Percentiles rank a stretch among this genome's conserved stretches.
Conservation (phyloP, 2,113 vertebrate genomes). For the Lichenostomus cassidix region DNA sequence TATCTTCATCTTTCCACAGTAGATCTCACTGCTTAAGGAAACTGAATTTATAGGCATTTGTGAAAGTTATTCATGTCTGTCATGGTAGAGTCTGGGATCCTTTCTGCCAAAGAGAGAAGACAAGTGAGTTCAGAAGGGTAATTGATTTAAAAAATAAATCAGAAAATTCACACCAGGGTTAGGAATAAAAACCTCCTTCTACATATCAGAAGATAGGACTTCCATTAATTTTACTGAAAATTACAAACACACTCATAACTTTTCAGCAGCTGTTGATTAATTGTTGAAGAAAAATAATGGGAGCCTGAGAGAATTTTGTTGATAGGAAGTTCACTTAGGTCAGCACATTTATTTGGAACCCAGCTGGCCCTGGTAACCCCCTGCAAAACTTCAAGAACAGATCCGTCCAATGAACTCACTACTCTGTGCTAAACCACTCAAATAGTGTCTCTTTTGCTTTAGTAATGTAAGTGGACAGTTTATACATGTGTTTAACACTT, state of each 20-base stretch:
- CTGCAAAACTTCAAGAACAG: conserved; percentile 19
- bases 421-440: background rate
- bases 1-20: background rate
- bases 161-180: conserved; percentile 58
- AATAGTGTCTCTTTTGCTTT: background rate
- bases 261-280: conserved; percentile 77
- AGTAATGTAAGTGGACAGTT: background rate
- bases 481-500: background rate
- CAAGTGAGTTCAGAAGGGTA: conserved; percentile 63
- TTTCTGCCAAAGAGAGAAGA: conserved; percentile 24
- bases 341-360: conserved; percentile 62
- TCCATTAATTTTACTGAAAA: conserved; percentile 72
- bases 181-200: conserved; percentile 60
- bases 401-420: conserved; percentile 19
- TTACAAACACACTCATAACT: conserved; percentile 65
- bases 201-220: conserved; percentile 62
- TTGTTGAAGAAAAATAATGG: conserved; percentile 68
- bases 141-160: conserved; percentile 72
- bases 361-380: conserved; percentile 57
- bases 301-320: conserved; percentile 70
- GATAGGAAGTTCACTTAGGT: conserved; percentile 75
- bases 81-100: background rate
- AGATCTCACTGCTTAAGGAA: background rate
- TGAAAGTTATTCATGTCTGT: background rate
- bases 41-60: background rate